Percentiles rank a stretch among this genome's conserved stretches.
phyloP scores from a whole-genome alignment of 2,888 invertebrate genomes.

The Galeruca laticollis region DNA sequence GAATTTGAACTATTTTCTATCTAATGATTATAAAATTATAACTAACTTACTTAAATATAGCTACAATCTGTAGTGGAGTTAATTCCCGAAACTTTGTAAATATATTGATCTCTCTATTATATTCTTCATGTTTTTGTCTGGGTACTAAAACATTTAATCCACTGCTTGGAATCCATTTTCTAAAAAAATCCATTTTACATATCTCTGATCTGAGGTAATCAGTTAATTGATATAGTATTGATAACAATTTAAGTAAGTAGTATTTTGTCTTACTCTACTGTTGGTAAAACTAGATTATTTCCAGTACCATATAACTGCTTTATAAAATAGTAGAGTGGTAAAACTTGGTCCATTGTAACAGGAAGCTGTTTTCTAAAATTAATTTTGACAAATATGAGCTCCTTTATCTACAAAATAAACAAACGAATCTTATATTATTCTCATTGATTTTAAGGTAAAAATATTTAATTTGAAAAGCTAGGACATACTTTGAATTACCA shows the following conservation, averaged over 20 bases:
- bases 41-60: constrained; percentile 70
- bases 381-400: constrained; percentile 75
- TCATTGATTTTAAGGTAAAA: constrained; percentile 4
- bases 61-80: constrained; percentile 73
- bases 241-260: not conserved
- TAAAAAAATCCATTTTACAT: no score
- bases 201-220: no score
- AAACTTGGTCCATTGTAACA: constrained; percentile 68
- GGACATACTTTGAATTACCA: not conserved
- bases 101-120: constrained; percentile 73
- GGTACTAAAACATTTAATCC: constrained; percentile 66
- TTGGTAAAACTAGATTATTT: constrained; percentile 75
- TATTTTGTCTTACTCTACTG: constrained; percentile 75
- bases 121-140: constrained; percentile 50
- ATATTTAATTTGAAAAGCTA: not conserved
- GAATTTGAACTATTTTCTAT: no score
- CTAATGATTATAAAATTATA: not conserved
- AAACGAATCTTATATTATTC: not conserved
- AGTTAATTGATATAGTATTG: no score
- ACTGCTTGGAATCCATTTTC: constrained; percentile 81
- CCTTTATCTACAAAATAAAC: constrained; percentile 67
- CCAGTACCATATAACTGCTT: constrained; percentile 74
- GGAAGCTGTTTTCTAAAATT: constrained; percentile 72
- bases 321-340: constrained; percentile 78
- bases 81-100: constrained; percentile 81